Evolutionary conservation across 2,797 vertebrate species (phyloP), one percentile per base, ranked within the genome.

Genomic region (Neosilurus mollespiculum): DNA sequence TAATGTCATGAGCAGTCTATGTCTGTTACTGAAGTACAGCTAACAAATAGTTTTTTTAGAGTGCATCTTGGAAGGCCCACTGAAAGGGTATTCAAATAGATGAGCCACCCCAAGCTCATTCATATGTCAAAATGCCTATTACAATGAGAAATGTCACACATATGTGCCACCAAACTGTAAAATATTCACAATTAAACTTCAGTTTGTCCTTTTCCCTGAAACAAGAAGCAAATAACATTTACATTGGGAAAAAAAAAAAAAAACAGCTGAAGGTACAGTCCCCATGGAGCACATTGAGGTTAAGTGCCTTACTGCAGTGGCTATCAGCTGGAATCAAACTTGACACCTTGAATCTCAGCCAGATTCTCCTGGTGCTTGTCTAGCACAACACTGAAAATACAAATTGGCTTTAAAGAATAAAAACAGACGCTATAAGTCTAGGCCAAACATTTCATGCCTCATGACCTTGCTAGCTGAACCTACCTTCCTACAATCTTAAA

Each of bases 221-320:
- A 34, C 66, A 71, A 64, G 49, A 53, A 79, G 59, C 67, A 24
- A 79, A 65, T 58, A 12, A 43, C 12, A 61, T 54, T 80, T 80
- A 58, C 56, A 75, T 79, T 43, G 2, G 6, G 6, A 43, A 43
- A 43, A 43, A 43, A 43, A 43, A 43, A 43, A 43, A 65, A 83
- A 83, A 64, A 61, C 70, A 75, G 51, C 30, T 24, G 70, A 70
- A 76, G 43, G 26, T 76, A 67, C 20, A n/a, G 16, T 72, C 53
- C 62, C 54, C 30, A 49, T 83, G 34, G 78, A 76, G 62, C 56
- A 67, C 75, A 34, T 54, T 26, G 56, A 67, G 72, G 79, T 85
- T 81, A 81, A 85, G 79, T 77, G 83, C 79, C 65, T 71, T 69
- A 66, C 83, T 84, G 78, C 78, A 51, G 78, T 67, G 71, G 78